Base-by-base conservation (phyloP, 2,113 vertebrate genomes). In the Pelmatolapia mariae region DNA sequence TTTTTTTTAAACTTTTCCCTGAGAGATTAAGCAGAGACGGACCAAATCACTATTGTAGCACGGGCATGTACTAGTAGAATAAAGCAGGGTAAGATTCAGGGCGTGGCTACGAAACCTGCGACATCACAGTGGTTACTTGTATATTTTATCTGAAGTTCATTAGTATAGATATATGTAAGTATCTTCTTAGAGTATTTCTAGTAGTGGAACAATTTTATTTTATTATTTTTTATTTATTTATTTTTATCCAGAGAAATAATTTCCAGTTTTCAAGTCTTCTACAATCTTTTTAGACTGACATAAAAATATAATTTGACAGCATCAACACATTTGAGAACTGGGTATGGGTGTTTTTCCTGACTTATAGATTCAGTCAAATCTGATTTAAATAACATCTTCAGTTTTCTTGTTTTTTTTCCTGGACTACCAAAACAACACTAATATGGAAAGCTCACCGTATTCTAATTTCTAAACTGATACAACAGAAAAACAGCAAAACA, bases 1-100 rank as follows among this genome's bases (percentile, higher is more conserved):
- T 38, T 56, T 24, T 26, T 16, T 53, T n/a, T 2, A 2, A 7
- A 0, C 8, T 18, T 59, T 16, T 10, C 0, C 3, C 5, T 10
- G 57, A 31, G 26, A 59, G 26, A 59, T 29, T 61, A 61, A 31
- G 8, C 29, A 61, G 5, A 31, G 57, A 61, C 0, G 0, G 3
- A 10, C 0, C 26, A 61, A 59, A 61, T 61, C 57, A 31, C 1
- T 0, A 18, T 18, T 31, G 8, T 18, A 61, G 57, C 57, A 61
- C 4, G 2, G 8, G 57, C 15, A 1, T 31, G 8, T 31, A 61
- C 57, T 31, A 61, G 57, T 61, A 18, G 57, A 1, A 31, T 31
- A 6, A 31, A 31, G 57, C 15, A 61, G 15, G 15, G 57, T 61
- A 61, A 61, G 59, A 33, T 4, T 63, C 0, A 36, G 9, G 59